A percentile compares a stretch with the other conserved stretches of the same genome.
These are phyloP conservation scores for Calypte anna DNA, from an alignment of 2,113 vertebrate genomes.

Conservation along the genomic window DNA sequence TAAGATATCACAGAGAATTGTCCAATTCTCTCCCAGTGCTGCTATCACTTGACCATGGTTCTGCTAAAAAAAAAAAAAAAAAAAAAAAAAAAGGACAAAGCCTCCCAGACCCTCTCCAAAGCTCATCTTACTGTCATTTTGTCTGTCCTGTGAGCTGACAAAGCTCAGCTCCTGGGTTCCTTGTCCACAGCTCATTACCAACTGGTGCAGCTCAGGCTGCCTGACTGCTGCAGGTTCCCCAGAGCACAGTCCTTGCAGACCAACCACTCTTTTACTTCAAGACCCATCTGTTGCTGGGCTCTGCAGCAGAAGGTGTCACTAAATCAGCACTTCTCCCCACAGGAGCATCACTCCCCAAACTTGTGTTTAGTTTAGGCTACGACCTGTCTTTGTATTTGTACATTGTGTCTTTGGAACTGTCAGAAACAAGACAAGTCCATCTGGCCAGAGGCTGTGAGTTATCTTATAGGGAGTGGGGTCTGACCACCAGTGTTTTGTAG, in stretches of 20 bases:
- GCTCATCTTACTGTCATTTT: background rate
- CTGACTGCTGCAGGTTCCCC: slow-evolving; percentile 36
- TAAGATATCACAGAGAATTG: background rate
- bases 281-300: slow-evolving; percentile 37
- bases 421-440: background rate
- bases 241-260: slow-evolving; percentile 34
- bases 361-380: background rate
- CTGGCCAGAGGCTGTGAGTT: background rate
- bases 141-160: background rate
- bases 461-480: background rate
- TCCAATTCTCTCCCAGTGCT: background rate
- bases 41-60: background rate
- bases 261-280: slow-evolving; percentile 48
- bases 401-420: background rate
- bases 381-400: background rate
- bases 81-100: background rate
- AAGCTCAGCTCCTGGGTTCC: background rate
- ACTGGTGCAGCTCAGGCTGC: slow-evolving; percentile 25
- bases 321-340: slow-evolving; percentile 36
- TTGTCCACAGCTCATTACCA: background rate
- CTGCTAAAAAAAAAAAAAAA: background rate
- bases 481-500: rapidly evolving
- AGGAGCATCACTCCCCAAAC: background rate
- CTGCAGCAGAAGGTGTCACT: slow-evolving; percentile 57
- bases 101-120: background rate